Conservation (phyloP, 2,113 vertebrate species). For the Neogobius melanostomus region DNA sequence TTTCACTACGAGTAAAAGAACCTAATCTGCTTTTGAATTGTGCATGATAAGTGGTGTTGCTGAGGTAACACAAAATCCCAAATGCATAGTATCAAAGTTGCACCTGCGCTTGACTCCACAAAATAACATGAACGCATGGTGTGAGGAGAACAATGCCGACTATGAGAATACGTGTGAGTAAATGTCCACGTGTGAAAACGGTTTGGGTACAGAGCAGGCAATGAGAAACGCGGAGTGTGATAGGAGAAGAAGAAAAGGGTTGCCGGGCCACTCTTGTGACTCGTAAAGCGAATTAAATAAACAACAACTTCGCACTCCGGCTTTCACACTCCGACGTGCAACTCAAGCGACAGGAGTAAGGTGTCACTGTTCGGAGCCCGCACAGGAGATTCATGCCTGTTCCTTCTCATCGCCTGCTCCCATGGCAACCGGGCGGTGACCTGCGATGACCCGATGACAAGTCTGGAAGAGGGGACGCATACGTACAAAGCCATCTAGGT, state of each 20-base stretch:
- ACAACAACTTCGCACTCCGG: conserved; percentile 71
- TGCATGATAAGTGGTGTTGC: background rate
- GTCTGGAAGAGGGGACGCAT: conserved; percentile 12
- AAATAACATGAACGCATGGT: conserved; percentile 48
- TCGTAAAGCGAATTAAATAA: conserved; percentile 69
- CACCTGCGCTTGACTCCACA: conserved; percentile 43
- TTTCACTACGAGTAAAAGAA: no score
- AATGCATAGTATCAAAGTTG: background rate
- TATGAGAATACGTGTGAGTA: conserved; percentile 59
- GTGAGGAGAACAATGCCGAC: conserved; percentile 35
- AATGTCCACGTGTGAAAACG: conserved; percentile 57
- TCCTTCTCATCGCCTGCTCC: conserved; percentile 56
- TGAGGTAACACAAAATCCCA: background rate
- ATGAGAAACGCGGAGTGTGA: conserved; percentile 41
- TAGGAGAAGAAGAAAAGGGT: conserved; percentile 28
- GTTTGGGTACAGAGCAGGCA: conserved; percentile 31
- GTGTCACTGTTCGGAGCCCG: conserved; percentile 55
- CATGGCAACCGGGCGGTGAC: conserved; percentile 62
- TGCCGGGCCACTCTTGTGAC: conserved; percentile 61
- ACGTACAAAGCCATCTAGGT: conserved; percentile 48
- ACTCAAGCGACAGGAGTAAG: conserved; percentile 56
- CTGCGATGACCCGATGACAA: conserved; percentile 43
- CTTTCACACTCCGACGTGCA: conserved; percentile 71
- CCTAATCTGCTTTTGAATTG: no score
- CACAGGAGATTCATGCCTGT: conserved; percentile 45